These are phyloP conservation scores for Rhyacophila brunnea DNA, from an alignment of 1,140 invertebrate species.

Conservation along the genomic window DNA sequence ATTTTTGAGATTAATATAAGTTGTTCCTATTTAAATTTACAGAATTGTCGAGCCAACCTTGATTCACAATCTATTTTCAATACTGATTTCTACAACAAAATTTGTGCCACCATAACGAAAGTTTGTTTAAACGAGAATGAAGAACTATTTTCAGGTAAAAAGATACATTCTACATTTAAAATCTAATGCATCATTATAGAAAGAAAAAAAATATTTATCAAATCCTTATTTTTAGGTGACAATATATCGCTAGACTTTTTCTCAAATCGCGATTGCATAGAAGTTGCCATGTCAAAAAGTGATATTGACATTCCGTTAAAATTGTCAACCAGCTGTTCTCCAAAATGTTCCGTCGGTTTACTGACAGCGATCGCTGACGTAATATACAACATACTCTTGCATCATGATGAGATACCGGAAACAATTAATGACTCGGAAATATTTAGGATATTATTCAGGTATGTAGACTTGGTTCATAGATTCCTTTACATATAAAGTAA, in stretches of 20 bases:
- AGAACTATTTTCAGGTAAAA: slow-evolving; percentile 16
- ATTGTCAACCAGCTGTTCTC: slow-evolving; percentile 1
- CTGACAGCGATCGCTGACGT: slow-evolving; percentile 21
- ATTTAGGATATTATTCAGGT: slow-evolving; percentile 32
- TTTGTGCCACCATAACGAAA: slow-evolving; percentile 16
- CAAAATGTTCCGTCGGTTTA: slow-evolving; percentile 25
- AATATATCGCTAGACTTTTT: slow-evolving; percentile 26
- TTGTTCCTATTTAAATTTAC: too few relatives aligned
- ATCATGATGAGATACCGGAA: slow-evolving; percentile 15
- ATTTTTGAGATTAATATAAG: too few relatives aligned
- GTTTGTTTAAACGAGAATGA: slow-evolving; percentile 22
- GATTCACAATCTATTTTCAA: neutral
- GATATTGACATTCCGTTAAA: slow-evolving; percentile 23
- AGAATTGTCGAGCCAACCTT: too few relatives aligned
- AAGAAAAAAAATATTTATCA: neutral
- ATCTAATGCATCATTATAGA: neutral
- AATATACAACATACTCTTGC: slow-evolving; percentile 25
- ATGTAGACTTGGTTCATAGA: too few relatives aligned
- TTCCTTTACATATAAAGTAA: too few relatives aligned
- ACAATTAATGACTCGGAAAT: slow-evolving; percentile 14
- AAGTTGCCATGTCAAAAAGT: slow-evolving; percentile 28
- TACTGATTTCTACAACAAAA: slow-evolving; percentile 20
- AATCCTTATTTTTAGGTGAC: slow-evolving; percentile 19
- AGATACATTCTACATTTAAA: neutral
- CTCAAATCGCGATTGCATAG: slow-evolving; percentile 14